These are phyloP conservation scores for Gymnopithys bicolor DNA, from an alignment of 2,797 vertebrate genomes.

Conservation along the genomic window DNA sequence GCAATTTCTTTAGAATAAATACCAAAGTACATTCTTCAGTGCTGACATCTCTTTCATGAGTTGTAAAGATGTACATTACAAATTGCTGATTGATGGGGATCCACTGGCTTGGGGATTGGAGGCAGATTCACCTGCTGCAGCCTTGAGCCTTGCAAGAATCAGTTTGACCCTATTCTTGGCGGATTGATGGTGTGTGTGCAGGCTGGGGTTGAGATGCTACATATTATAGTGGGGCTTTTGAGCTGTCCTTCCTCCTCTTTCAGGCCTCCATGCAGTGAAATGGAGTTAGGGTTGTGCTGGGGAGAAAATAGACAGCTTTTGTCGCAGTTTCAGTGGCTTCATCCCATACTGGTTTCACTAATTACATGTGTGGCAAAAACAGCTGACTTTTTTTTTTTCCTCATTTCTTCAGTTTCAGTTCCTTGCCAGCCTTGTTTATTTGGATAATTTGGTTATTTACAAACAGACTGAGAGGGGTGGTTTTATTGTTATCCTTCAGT, in stretches of 20 bases:
- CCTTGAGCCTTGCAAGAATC: not conserved
- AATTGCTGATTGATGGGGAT: not conserved
- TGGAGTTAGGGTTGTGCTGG: not conserved
- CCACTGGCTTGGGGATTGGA: not conserved
- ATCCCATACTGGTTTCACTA: not conserved
- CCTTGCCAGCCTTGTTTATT: not conserved
- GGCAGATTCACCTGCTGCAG: not conserved
- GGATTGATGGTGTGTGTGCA: rapidly evolving
- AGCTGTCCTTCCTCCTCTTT: not conserved
- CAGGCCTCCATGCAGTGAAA: not conserved
- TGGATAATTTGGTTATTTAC: not conserved
- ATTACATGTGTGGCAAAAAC: not conserved
- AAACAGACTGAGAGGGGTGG: not conserved
- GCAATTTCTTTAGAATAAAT: not conserved
- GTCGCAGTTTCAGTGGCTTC: not conserved
- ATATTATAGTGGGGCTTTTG: not conserved
- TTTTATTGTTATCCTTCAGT: not conserved
- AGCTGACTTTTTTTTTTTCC: not conserved
- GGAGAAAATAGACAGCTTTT: not conserved
- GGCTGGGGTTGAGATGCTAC: not conserved
- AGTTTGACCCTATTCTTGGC: not conserved
- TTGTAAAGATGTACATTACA: not conserved
- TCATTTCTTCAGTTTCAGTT: not conserved
- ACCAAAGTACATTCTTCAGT: not conserved
- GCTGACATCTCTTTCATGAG: not conserved